Conservation (phyloP, 2,113 vertebrate genomes). For the Zosterops hypoxanthus region DNA sequence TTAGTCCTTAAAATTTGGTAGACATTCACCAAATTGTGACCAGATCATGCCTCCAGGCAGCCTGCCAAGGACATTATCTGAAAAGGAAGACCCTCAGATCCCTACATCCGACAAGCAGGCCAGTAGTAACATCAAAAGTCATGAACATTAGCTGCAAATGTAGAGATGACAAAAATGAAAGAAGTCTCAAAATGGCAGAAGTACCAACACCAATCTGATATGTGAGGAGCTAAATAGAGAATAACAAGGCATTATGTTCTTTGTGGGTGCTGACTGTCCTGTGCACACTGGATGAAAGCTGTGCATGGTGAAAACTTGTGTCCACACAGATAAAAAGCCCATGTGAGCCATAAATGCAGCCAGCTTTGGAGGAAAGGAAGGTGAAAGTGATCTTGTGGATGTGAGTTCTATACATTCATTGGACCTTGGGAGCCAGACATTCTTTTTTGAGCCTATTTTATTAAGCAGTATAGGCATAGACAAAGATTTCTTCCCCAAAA, state of each 20-base stretch:
- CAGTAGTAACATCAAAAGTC: not conserved
- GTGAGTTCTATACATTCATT: not conserved
- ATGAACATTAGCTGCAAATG: not conserved
- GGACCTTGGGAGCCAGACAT: not conserved
- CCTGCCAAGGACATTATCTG: not conserved
- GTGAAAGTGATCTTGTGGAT: not conserved
- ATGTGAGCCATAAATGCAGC: not conserved
- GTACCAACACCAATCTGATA: not conserved
- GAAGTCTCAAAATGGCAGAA: not conserved
- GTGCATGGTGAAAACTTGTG: not conserved
- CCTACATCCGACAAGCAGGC: not conserved
- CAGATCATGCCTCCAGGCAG: not conserved
- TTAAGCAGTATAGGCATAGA: not conserved
- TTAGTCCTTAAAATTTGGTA: not conserved
- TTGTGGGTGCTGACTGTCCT: not conserved
- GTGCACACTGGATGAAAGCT: rapidly evolving
- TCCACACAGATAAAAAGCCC: not conserved
- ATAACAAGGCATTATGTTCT: not conserved
- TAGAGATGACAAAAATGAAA: not conserved
- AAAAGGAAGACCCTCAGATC: not conserved
- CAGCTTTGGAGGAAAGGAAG: not conserved
- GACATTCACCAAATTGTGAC: not conserved
- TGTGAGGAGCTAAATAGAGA: rapidly evolving
- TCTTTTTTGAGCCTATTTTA: not conserved
- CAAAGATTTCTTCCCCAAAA: not conserved